Evolutionary conservation across 2,113 vertebrate genomes (phyloP), one percentile per base, ranked within the genome.

Genomic region (Triplophysa siluroides): DNA sequence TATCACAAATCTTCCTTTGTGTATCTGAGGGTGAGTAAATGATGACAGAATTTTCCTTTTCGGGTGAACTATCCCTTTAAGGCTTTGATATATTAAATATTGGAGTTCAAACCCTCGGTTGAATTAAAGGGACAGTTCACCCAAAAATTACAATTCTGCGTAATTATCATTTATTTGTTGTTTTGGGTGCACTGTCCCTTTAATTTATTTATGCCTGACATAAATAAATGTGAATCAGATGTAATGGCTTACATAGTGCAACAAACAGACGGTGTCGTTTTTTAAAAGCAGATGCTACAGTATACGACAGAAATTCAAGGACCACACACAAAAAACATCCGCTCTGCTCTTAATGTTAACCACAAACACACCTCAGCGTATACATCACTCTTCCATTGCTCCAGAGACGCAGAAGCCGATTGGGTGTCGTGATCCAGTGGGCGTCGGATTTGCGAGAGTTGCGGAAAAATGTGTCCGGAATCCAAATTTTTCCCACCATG

Each of bases 401-500:
- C 95, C 96, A 96, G 79, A 99, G 95, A 65, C 98, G 90, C 78
- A 99, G 93, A 23, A 99, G 92, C 50, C 97, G 96, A 78, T 99
- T 99, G 24, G 98, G 98, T 23, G 98, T 99, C 24, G 98, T 99
- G 89, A 99, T 99, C 95, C 97, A 99, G 83, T 99, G 98, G 80
- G 98, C 97, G 69, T 98, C 97, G 1, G 98, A 98, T 87, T 99
- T 98, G 74, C 96, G 95, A 21, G 97, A 98, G 84, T 99, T 99
- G 85, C 97, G 91, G 87, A 99, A 99, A 94, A 99, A 99, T 4
- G 98, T 99, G 84, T 99, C 98, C 1, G 98, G 98, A 81, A 99
- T 99, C 98, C 98, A 99, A 81, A 99, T 98, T 93, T 99, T 99
- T 68, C 97, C 97, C 79, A 98, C 97, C 97, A 99, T 97, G 83